Evolutionary conservation across 2,888 invertebrate genomes (phyloP).

Genomic region (Reticulitermes lucifugus): DNA sequence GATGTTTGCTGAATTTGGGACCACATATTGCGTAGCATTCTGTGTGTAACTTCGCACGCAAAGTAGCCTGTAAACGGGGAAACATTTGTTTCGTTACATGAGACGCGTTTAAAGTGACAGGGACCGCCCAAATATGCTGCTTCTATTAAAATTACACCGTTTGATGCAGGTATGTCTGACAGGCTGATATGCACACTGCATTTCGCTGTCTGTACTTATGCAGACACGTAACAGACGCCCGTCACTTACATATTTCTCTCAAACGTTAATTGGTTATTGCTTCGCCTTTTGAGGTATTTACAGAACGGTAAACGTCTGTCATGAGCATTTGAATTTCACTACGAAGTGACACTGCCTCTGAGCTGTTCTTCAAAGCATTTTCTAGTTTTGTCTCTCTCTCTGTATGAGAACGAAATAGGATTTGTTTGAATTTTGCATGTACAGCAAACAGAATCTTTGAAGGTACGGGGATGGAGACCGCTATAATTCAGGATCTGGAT

Average conservation of each 20-base stretch:
- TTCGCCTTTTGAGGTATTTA: not conserved
- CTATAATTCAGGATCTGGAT: conserved; percentile 10
- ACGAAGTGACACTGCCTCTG: conserved; percentile 11
- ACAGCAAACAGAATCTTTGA: conserved; percentile 37
- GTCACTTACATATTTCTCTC: not conserved
- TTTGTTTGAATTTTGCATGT: conserved; percentile 34
- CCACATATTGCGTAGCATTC: too few species aligned
- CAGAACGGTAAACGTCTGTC: not conserved
- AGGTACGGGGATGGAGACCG: conserved; percentile 3
- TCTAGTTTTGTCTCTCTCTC: not conserved
- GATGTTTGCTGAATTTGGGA: too few species aligned
- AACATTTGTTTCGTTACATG: too few species aligned
- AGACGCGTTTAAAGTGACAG: too few species aligned
- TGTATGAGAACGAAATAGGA: conserved; percentile 34
- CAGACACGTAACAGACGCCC: too few species aligned
- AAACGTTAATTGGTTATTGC: not conserved
- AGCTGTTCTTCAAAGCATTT: conserved; percentile 4
- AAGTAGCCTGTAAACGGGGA: too few species aligned
- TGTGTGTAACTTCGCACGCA: too few species aligned
- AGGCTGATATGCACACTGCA: too few species aligned
- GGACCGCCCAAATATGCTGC: too few species aligned
- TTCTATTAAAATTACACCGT: too few species aligned
- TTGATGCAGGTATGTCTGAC: too few species aligned
- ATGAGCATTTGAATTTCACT: not conserved
- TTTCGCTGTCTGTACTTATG: too few species aligned